These are phyloP conservation scores for Erebia aethiops DNA, from an alignment of 2,888 invertebrate species.

Conservation along the genomic window DNA sequence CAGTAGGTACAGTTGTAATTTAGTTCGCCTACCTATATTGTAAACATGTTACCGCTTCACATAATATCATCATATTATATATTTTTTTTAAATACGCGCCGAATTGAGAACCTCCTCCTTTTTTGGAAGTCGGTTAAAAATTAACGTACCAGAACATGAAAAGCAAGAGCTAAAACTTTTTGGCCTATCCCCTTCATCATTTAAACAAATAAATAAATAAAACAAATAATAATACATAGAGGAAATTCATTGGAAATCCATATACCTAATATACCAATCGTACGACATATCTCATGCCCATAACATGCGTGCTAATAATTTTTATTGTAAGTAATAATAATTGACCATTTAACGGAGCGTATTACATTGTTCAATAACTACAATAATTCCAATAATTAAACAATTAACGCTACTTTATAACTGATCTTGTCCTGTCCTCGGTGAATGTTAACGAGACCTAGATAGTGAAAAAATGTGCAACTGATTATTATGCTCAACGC, in stretches of 20 bases:
- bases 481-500: slow-evolving; percentile 9
- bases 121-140: too few species aligned
- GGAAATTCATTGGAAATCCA: neutral
- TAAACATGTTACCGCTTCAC: too few species aligned
- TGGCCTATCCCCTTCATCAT: too few species aligned
- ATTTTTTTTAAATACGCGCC: too few species aligned
- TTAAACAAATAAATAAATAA: too few species aligned
- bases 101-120: too few species aligned
- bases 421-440: slow-evolving; percentile 19
- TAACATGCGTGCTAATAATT: neutral
- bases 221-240: too few species aligned
- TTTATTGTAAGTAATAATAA: slow-evolving; percentile 12
- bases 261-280: neutral
- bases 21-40: too few species aligned
- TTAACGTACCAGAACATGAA: too few species aligned
- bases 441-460: slow-evolving; percentile 5
- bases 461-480: slow-evolving; percentile 27
- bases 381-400: slow-evolving; percentile 23
- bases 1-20: too few species aligned
- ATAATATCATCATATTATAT: too few species aligned
- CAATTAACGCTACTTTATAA: slow-evolving; percentile 25
- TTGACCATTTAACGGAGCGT: slow-evolving; percentile 6
- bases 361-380: slow-evolving; percentile 22
- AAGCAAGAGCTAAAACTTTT: too few species aligned
- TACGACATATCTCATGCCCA: neutral